Conservation (phyloP, 35 echinoderm and acorn worm species). For the Apostichopus californicus region DNA sequence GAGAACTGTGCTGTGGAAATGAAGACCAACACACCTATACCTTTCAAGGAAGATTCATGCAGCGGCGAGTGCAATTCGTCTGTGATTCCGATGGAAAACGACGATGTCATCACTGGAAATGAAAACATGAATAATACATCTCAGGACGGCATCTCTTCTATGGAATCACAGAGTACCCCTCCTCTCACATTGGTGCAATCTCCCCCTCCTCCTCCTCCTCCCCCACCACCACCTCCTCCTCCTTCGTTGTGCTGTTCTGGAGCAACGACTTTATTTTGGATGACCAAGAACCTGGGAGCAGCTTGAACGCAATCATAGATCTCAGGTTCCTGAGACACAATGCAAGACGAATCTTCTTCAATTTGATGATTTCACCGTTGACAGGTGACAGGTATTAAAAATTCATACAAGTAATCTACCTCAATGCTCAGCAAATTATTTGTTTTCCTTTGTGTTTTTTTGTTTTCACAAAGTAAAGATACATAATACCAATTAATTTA, state of each 20-base stretch:
- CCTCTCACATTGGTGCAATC: neutral
- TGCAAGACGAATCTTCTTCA: no score
- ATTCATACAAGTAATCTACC: no score
- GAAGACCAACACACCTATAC: slow-evolving; percentile 41
- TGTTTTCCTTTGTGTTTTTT: no score
- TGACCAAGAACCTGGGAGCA: slow-evolving; percentile 54
- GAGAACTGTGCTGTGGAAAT: slow-evolving; percentile 64
- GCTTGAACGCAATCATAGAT: neutral
- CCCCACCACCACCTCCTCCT: slow-evolving; percentile 67
- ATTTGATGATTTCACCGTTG: no score
- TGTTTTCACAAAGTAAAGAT: no score
- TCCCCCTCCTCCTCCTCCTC: slow-evolving; percentile 57
- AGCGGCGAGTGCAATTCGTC: neutral
- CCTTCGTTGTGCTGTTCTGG: neutral
- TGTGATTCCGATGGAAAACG: neutral
- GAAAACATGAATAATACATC: neutral
- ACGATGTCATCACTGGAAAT: neutral
- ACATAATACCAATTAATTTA: no score
- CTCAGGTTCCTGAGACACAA: no score
- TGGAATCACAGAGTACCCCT: neutral
- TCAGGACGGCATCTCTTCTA: neutral
- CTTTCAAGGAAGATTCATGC: neutral
- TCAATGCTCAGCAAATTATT: no score
- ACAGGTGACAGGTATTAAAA: no score
- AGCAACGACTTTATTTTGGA: slow-evolving; percentile 49